A percentile compares a stretch with the other conserved stretches of the same genome.
Conservation (phyloP, 2,797 vertebrate species). For the Spinus pinus region DNA sequence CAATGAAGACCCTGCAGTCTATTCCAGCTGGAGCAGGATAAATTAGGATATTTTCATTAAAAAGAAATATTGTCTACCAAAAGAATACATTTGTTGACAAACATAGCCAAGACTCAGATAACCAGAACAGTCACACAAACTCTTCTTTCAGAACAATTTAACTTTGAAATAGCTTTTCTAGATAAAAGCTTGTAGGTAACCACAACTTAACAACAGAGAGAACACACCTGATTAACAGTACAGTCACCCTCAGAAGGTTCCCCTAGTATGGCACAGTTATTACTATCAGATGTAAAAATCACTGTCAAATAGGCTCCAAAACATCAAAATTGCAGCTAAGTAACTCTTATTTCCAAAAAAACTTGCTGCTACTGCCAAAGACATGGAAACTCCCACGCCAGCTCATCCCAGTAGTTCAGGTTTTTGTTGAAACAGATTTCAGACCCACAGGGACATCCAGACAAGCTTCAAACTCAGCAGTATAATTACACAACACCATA, state of each 20-base stretch:
- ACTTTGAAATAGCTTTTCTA: not conserved
- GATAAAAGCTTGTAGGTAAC: not conserved
- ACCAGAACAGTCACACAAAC: not conserved
- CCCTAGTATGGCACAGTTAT: not conserved
- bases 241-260: not conserved
- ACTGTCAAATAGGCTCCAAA: not conserved
- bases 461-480: not conserved
- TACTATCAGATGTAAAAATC: not conserved
- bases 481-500: not conserved
- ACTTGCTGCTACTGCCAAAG: not conserved
- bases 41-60: not conserved
- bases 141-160: not conserved
- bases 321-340: not conserved
- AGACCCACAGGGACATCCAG: not conserved
- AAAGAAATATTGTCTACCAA: not conserved
- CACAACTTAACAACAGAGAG: not conserved
- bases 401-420: not conserved
- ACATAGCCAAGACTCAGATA: not conserved
- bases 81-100: not conserved
- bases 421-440: not conserved
- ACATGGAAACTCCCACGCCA: fast-evolving
- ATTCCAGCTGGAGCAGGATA: not conserved
- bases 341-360: not conserved
- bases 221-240: not conserved
- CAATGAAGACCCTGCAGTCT: not conserved